Evolutionary conservation across 2,113 vertebrate genomes (phyloP).

Genomic region (Sterna hirundo): DNA sequence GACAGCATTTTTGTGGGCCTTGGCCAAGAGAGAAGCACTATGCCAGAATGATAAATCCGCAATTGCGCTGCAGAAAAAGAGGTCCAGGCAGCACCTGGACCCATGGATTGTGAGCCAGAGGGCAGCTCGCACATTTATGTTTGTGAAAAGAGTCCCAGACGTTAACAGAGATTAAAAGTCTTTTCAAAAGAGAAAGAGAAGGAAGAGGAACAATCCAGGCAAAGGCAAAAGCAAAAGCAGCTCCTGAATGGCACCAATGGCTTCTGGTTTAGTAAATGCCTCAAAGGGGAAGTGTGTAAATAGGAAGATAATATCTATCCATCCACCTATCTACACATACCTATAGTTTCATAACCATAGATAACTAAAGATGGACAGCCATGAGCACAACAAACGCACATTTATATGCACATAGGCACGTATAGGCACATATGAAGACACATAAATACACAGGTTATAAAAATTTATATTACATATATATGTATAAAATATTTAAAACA

Average conservation of each 20-base stretch:
- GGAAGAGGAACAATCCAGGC: neutral
- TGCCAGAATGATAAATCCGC: neutral
- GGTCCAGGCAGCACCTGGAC: neutral
- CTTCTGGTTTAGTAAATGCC: neutral
- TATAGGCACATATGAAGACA: neutral
- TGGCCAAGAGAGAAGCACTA: neutral
- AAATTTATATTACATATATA: neutral
- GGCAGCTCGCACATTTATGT: neutral
- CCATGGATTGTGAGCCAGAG: neutral
- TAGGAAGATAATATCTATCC: neutral
- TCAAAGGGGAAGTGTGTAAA: neutral
- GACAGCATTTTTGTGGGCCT: neutral
- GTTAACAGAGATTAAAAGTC: neutral
- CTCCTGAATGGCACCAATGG: neutral
- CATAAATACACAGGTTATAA: neutral
- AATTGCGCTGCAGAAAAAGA: neutral
- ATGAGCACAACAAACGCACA: neutral
- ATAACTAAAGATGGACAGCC: neutral
- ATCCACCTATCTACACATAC: neutral
- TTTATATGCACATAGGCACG: neutral
- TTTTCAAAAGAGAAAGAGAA: neutral
- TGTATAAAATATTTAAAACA: neutral
- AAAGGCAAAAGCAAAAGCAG: neutral
- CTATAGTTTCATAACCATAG: neutral
- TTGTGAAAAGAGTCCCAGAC: neutral